Percentiles rank a stretch among this genome's conserved stretches.
Evolutionary conservation across 2,113 vertebrate species (phyloP).

Genomic region (Callorhinus ursinus): DNA sequence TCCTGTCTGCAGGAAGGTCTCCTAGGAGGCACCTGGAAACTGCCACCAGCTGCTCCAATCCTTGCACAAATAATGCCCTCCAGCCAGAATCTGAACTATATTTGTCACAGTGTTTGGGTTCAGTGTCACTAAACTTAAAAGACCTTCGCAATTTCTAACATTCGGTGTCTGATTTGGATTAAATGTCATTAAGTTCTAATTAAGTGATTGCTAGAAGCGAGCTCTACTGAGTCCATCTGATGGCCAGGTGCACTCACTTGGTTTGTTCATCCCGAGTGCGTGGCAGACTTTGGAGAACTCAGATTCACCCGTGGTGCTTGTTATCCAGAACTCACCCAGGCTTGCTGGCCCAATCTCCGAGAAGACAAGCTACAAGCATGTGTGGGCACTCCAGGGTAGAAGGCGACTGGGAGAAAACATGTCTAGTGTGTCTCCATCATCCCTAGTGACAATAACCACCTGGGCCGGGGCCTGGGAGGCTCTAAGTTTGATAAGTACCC

Average conservation of each 20-base stretch:
- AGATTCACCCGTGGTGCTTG: neutral
- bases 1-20: neutral
- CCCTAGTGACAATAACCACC: neutral
- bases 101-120: conserved; percentile 57
- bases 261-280: neutral
- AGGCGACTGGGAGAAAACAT: neutral
- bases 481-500: neutral
- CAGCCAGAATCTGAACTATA: neutral
- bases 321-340: neutral
- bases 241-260: neutral
- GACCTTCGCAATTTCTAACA: conserved; percentile 59
- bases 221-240: neutral
- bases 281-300: neutral
- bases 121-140: conserved; percentile 63
- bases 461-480: neutral
- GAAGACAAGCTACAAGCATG: neutral
- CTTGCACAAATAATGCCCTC: conserved; percentile 26
- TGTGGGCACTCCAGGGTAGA: no score
- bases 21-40: neutral
- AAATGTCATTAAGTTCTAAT: conserved; percentile 62
- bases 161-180: conserved; percentile 49
- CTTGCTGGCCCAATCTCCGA: neutral
- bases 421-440: neutral
- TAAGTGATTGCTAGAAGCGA: conserved; percentile 35
- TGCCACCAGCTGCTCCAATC: neutral